phyloP scores from a whole-genome alignment of 2,113 vertebrate species.

The Neotoma lepida region DNA sequence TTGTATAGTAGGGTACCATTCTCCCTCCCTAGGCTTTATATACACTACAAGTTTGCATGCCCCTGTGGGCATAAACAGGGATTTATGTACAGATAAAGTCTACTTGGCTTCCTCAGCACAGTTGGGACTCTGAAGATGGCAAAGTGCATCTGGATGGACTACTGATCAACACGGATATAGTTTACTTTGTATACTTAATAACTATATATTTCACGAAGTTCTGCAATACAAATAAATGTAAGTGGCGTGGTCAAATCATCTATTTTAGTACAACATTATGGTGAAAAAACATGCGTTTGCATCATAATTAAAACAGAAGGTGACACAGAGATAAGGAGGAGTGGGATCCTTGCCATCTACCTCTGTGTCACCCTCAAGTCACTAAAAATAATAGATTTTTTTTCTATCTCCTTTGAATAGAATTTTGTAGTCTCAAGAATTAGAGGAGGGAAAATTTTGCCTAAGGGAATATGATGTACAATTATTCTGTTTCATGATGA shows the following conservation, averaged over 20 bases:
- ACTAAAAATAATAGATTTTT: conserved; percentile 62
- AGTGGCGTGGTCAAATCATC: conserved; percentile 10
- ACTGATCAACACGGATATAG: background rate
- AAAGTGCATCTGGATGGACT: background rate
- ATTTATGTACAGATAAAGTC: background rate
- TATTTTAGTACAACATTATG: conserved; percentile 45
- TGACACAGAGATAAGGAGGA: background rate
- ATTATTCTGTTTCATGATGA: conserved; percentile 54
- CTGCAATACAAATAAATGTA: conserved; percentile 14
- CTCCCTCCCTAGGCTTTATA: background rate
- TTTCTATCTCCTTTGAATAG: conserved; percentile 54
- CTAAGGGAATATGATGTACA: conserved; percentile 63
- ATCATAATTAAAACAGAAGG: conserved; percentile 50
- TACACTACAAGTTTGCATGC: background rate
- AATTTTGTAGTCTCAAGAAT: conserved; percentile 58
- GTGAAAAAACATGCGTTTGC: conserved; percentile 4
- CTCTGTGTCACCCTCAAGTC: conserved; percentile 11
- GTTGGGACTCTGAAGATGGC: background rate
- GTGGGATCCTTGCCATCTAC: conserved; percentile 12
- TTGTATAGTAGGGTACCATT: background rate
- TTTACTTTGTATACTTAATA: conserved; percentile 46
- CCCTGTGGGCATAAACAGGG: background rate
- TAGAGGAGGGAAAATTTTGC: conserved; percentile 40
- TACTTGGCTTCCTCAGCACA: background rate
- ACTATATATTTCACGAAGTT: conserved; percentile 44